These are phyloP conservation scores for Isoperla grammatica DNA, from an alignment of 2,888 invertebrate species.

Conservation along the genomic window DNA sequence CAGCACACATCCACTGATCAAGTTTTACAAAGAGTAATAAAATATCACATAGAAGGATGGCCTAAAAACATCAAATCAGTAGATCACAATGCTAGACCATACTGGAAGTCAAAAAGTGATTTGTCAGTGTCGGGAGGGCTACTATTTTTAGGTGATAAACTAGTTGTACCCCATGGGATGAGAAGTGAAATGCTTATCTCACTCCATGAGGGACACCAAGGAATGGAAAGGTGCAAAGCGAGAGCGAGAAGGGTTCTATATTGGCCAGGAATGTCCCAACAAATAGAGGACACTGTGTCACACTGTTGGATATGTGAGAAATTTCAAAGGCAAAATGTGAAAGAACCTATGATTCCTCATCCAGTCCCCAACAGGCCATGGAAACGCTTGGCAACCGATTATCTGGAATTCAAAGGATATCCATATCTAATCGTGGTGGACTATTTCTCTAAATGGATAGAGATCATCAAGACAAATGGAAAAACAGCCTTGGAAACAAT, in stretches of 20 bases:
- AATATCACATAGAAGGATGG: conserved; percentile 13
- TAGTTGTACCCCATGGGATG: background rate
- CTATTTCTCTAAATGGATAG: conserved; percentile 15
- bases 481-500: conserved; percentile 6
- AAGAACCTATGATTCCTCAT: conserved; percentile 15
- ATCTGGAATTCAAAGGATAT: background rate
- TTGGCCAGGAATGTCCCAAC: conserved; percentile 12
- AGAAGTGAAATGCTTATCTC: background rate
- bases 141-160: conserved; percentile 10
- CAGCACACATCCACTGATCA: conserved; percentile 2
- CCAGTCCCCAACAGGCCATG: conserved; percentile 11
- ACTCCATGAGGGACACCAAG: conserved; percentile 15
- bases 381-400: conserved; percentile 4
- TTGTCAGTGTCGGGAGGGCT: too few species aligned
- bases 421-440: background rate
- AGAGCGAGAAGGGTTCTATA: conserved; percentile 8
- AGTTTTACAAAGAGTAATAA: background rate
- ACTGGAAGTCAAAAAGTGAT: too few species aligned
- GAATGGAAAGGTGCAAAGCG: conserved; percentile 12
- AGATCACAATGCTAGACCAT: background rate
- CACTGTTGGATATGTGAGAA: conserved; percentile 17
- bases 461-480: background rate
- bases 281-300: conserved; percentile 7
- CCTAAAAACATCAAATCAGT: background rate
- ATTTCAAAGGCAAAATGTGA: conserved; percentile 5